phyloP scores from a whole-genome alignment of 2,113 vertebrate species.

The Scopus umbretta region DNA sequence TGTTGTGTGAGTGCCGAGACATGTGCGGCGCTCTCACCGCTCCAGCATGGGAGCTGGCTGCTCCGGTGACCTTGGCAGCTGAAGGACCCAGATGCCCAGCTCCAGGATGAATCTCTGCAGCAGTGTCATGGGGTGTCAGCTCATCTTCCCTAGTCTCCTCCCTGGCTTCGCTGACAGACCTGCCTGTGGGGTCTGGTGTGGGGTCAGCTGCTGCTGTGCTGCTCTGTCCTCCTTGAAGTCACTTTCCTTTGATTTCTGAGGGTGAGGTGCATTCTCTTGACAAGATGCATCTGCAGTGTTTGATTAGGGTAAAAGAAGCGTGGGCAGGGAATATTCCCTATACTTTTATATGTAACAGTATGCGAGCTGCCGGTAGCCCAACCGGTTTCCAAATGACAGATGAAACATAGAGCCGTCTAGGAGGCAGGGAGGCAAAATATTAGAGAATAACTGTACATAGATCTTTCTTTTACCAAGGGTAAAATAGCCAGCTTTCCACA shows the following conservation, averaged over 20 bases:
- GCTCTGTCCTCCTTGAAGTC: slow-evolving; percentile 48
- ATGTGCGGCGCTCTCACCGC: not conserved
- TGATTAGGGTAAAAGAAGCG: slow-evolving; percentile 18
- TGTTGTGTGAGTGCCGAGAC: not conserved
- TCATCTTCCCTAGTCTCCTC: not conserved
- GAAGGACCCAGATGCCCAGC: slow-evolving; percentile 62
- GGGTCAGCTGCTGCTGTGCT: slow-evolving; percentile 53
- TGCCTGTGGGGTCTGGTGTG: slow-evolving; percentile 56
- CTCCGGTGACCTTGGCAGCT: slow-evolving; percentile 47
- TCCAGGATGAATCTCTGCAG: slow-evolving; percentile 54
- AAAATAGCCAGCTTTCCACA: not conserved
- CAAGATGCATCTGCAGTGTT: slow-evolving; percentile 58
- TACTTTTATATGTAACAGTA: not conserved
- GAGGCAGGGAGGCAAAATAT: not conserved
- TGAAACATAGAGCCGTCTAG: not conserved
- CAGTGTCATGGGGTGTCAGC: slow-evolving; percentile 40
- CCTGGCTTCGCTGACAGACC: slow-evolving; percentile 37
- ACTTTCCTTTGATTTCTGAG: slow-evolving; percentile 58
- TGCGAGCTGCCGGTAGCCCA: not conserved
- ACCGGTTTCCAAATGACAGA: slow-evolving; percentile 9
- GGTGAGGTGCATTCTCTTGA: slow-evolving; percentile 52
- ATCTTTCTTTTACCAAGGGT: not conserved
- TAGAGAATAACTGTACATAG: not conserved
- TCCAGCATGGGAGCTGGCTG: slow-evolving; percentile 19
- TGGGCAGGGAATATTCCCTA: not conserved